Evolutionary conservation across 2,797 vertebrate genomes (phyloP).

Genomic region (Ambastaia sidthimunki): DNA sequence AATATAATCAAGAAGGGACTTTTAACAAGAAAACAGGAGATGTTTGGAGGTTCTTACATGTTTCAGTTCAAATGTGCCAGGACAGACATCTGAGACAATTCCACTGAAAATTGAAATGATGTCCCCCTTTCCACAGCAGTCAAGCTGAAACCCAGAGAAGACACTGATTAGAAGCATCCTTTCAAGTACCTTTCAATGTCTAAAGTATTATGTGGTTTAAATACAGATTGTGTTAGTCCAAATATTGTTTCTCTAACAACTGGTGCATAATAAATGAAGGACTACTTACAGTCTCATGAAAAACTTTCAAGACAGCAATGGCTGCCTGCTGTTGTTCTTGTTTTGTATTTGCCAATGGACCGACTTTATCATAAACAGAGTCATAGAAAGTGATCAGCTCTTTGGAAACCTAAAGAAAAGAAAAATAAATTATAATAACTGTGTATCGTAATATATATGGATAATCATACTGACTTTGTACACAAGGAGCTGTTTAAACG

Average conservation of each 20-base stretch:
- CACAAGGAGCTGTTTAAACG: not conserved
- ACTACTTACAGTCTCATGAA: constrained; percentile 88
- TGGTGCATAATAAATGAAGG: not conserved
- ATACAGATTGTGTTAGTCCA: constrained; percentile 12
- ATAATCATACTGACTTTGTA: not conserved
- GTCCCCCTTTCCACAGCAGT: constrained; percentile 80
- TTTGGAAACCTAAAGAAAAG: constrained; percentile 81
- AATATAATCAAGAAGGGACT: no score
- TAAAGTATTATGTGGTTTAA: not conserved
- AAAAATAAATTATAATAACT: not conserved
- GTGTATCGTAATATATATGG: not conserved
- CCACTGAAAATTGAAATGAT: accelerated
- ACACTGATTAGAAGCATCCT: not conserved
- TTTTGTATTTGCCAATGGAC: accelerated
- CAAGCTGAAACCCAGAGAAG: constrained; percentile 76
- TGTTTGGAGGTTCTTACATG: not conserved
- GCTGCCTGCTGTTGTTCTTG: constrained; percentile 65
- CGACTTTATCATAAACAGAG: constrained; percentile 73
- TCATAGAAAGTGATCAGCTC: constrained; percentile 91
- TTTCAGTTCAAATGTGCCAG: not conserved
- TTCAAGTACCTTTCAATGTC: not conserved
- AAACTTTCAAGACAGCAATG: constrained; percentile 81
- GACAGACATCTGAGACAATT: constrained; percentile 66
- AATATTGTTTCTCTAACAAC: not conserved
- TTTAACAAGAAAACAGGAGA: not conserved